Evolutionary conservation across 2,888 invertebrate species (phyloP), one percentile per base, ranked within the genome.

Genomic region (Agrotis segetum): DNA sequence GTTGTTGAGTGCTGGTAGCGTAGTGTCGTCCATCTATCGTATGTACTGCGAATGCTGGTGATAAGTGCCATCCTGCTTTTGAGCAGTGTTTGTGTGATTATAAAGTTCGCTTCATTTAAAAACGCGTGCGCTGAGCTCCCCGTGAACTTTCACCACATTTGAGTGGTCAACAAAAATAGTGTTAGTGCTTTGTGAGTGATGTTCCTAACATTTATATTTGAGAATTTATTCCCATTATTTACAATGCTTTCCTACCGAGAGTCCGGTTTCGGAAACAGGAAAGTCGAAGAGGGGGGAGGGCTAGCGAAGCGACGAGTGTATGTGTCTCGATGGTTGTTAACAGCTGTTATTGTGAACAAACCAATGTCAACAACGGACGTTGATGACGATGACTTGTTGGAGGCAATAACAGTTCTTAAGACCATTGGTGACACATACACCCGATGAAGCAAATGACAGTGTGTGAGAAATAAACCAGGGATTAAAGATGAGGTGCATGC

Each of bases 171-270:
- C 88, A 91, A 91, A 88, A 84, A 91, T 88, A 88, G 94, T 96
- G 95, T 95, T 71, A 88, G 96, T 96, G 96, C 96, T 92, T 88
- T 92, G 96, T 96, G 94, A 93, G 96, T 96, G 95, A 96, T 96
- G 96, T 96, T 88, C 92, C 94, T 94, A 92, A 91, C 94, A 93
- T 95, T 95, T 95, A 95, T 94, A 95, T 96, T 95, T 95, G 95
- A 93, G 88, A 92, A 91, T 94, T 94, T 93, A 94, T 94, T 93
- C 90, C 92, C 85, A 65, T 85, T 87, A 90, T 88, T 84, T 89
- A 90, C 91, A 92, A 88, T 81, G 82, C 92, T 94, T 93, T 94
- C 92, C 95, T 94, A 94, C 90, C 90, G 92, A 94, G 95, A 94
- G 89, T 93, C 95, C 96, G 94, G 95, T 86, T 89, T 92, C 95